Conservation (phyloP, 2,113 vertebrate species). For the Agapornis roseicollis region DNA sequence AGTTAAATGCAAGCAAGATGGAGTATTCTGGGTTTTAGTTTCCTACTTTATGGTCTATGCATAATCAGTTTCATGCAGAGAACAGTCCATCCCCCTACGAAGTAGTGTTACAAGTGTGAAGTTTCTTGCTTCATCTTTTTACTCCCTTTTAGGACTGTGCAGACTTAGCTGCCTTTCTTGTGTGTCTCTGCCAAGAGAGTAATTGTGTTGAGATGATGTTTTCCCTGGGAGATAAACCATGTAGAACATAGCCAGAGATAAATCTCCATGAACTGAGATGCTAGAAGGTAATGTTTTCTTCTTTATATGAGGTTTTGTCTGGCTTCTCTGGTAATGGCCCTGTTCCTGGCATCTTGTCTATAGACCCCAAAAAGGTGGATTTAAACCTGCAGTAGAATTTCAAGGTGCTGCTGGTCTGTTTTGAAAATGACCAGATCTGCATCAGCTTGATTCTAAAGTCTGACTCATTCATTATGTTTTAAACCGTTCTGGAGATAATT, state of each 20-base stretch:
- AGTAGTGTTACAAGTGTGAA: neutral
- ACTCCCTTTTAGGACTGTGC: neutral
- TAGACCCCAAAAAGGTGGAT: neutral
- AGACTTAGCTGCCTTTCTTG: neutral
- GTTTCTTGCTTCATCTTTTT: neutral
- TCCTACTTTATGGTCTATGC: neutral
- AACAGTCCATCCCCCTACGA: neutral
- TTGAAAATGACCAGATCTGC: neutral
- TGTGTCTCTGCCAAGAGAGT: neutral
- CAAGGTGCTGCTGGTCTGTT: neutral
- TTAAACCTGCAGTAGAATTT: neutral
- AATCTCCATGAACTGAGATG: neutral
- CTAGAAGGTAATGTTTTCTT: neutral
- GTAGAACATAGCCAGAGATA: neutral
- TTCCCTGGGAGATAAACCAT: neutral
- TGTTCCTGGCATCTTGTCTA: neutral
- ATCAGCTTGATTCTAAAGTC: neutral
- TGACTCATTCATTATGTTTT: neutral
- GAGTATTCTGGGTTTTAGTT: neutral
- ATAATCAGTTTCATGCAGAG: neutral
- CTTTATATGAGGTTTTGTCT: neutral
- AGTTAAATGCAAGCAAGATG: constrained; percentile 3
- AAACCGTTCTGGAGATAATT: neutral
- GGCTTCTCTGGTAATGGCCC: neutral
- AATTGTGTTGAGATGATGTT: neutral